Conservation (phyloP, 30 jellyfish, hydroid and myxozoan species). For the Aurelia sp. region DNA sequence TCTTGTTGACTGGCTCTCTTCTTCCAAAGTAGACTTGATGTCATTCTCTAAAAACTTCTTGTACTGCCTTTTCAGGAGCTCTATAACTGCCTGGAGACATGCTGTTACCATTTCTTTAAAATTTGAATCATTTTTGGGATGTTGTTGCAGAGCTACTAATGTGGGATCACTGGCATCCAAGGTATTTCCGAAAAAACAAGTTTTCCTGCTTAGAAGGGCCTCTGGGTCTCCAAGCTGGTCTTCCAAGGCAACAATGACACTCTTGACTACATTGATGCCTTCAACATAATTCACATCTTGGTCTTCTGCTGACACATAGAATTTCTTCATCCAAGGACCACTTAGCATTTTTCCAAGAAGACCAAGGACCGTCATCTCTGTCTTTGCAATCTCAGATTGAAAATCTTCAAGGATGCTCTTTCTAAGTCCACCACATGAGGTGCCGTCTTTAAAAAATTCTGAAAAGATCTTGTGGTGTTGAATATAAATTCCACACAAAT, state of each 20-base stretch:
- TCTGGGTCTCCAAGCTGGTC: slow-evolving; percentile 18
- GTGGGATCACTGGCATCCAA: slow-evolving; percentile 29
- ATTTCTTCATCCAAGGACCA: slow-evolving; percentile 9
- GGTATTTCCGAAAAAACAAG: slow-evolving; percentile 15
- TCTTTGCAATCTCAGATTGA: not conserved
- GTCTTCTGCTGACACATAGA: slow-evolving; percentile 3
- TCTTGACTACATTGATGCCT: slow-evolving; percentile 9
- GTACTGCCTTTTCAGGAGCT: not conserved
- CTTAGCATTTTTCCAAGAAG: slow-evolving; percentile 21
- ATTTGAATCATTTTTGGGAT: not conserved
- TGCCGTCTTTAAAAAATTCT: not conserved
- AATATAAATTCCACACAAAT: slow-evolving; percentile 8
- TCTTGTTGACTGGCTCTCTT: slow-evolving; percentile 22
- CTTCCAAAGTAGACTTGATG: not conserved
- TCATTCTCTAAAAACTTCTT: no score
- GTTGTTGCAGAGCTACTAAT: slow-evolving; percentile 28
- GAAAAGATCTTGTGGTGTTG: not conserved
- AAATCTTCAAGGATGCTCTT: not conserved
- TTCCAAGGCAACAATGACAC: slow-evolving; percentile 24
- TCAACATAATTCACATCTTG: not conserved
- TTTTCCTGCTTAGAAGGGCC: slow-evolving; percentile 27
- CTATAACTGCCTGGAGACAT: slow-evolving; percentile 4
- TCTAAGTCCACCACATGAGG: slow-evolving; percentile 12
- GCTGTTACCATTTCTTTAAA: slow-evolving; percentile 23
- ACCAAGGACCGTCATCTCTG: not conserved